These are phyloP conservation scores for Zaprionus kolodkinae DNA, from an alignment of 1,140 invertebrate genomes.

Conservation along the genomic window DNA sequence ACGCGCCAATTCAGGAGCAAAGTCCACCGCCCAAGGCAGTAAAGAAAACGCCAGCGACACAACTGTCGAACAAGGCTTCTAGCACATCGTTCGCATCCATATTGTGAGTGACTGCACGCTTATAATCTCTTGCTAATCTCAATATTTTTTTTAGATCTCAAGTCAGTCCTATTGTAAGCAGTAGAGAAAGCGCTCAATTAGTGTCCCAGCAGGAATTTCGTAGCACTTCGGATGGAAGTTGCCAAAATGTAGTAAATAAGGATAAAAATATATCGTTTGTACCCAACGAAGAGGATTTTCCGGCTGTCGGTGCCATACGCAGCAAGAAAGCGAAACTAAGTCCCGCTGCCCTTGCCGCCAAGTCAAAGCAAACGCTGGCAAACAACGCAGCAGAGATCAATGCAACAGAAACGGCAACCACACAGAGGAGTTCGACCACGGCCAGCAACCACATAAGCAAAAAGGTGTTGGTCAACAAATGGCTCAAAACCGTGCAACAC, in stretches of 20 bases:
- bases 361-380: background rate
- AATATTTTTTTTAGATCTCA: conserved; percentile 13
- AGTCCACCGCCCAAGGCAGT: background rate
- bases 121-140: background rate
- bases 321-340: conserved; percentile 11
- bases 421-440: background rate
- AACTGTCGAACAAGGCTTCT: background rate
- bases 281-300: conserved; percentile 32
- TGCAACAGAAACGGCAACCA: background rate
- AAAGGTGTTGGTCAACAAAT: background rate
- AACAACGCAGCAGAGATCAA: no score
- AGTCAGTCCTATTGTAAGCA: background rate
- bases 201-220: background rate
- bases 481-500: background rate
- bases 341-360: background rate
- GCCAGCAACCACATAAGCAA: background rate
- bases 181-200: background rate
- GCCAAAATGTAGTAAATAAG: background rate
- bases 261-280: background rate
- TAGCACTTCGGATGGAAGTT: background rate
- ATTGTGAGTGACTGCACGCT: background rate
- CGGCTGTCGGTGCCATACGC: conserved; percentile 29
- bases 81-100: background rate
- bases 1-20: background rate
- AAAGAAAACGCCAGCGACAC: background rate